Percentiles rank a stretch among this genome's conserved stretches.
phyloP scores from a whole-genome alignment of 2,797 vertebrate genomes.

The Cephalopachus bancanus region DNA sequence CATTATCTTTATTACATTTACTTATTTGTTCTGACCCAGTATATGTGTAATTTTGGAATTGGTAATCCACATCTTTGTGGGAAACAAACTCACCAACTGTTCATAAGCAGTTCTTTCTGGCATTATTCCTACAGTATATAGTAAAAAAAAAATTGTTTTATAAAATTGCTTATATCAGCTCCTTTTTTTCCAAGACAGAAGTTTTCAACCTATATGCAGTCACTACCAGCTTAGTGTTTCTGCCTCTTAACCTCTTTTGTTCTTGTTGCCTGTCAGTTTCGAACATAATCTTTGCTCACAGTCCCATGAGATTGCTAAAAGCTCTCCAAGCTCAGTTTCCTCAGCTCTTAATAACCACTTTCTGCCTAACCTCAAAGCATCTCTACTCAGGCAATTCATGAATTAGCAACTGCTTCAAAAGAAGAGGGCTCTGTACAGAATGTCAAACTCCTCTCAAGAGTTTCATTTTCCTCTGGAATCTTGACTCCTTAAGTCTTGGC shows the following conservation, averaged over 20 bases:
- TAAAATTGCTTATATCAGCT: background rate
- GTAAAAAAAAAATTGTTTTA: background rate
- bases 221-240: background rate
- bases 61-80: background rate
- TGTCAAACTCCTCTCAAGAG: background rate
- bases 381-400: background rate
- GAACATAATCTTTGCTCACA: background rate
- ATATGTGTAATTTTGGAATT: background rate
- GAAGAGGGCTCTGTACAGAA: background rate
- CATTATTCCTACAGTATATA: too few relatives aligned
- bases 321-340: background rate
- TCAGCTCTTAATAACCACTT: background rate
- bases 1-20: background rate
- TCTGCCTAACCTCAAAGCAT: background rate
- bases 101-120: background rate
- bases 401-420: background rate
- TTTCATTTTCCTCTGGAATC: background rate
- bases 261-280: background rate
- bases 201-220: background rate
- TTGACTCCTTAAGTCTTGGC: background rate
- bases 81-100: background rate
- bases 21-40: background rate
- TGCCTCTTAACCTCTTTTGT: background rate
- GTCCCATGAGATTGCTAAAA: background rate
- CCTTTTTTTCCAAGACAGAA: background rate